Evolutionary conservation across 1,140 invertebrate species (phyloP), one percentile per base, ranked within the genome.

Genomic region (Ganaspis sp.): DNA sequence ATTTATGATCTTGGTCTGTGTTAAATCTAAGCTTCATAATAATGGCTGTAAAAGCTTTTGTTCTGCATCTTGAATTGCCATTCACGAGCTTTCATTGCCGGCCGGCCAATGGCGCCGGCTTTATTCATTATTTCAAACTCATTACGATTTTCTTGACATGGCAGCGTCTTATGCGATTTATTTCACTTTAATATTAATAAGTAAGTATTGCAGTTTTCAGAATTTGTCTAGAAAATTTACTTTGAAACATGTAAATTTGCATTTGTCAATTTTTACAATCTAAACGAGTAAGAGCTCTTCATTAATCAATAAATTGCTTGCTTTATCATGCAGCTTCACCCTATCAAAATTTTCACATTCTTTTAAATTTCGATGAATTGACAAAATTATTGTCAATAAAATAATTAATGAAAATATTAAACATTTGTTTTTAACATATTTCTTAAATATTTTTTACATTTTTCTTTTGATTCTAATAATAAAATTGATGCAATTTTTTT

Each of bases 101-200:
- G 79, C 79, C 75, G 79, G 79, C 73, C 72, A 80, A 77, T 80
- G 75, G 78, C 79, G 73, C 53, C 74, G 34, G 54, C 15, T 53
- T 42, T 69, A 40, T 70, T 69, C 64, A 42, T 76, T 70, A 38
- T 75, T 75, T 75, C 64, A 64, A 64, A 64, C 58, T 64, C 26
- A 12, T 38, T 29, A 40, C 21, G 15, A 34, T 58, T 71, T 38
- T 34, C 54, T 26, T 54, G 74, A 73, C 58, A 37, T 12, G 21
- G 21, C 12, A 53, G 70, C 64, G 64, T 49, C 19, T 38, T 17
- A 40, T 58, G 12, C 9, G 26, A 4, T 53, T 72, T 74, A 42
- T 11, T 70, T 76, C 38, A 9, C 11, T 73, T 70, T 23, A 19
- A 45, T 73, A 37, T 29, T 72, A 34, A 11, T 23, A 34, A 74